Evolutionary conservation across 2,888 invertebrate species (phyloP).

Genomic region (Sepioteuthis lessoniana): DNA sequence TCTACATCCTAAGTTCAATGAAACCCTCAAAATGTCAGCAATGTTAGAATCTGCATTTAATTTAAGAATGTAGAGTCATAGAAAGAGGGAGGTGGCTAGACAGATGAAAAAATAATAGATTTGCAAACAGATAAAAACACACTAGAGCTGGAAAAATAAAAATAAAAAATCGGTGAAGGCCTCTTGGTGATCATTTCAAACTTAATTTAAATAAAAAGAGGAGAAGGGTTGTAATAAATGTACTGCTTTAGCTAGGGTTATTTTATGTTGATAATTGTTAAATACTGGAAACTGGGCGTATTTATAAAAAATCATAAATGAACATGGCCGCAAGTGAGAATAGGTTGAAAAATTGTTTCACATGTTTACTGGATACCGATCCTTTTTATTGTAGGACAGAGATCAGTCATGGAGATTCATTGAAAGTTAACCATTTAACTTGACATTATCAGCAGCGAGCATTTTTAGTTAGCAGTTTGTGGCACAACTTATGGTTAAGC

Average conservation of each 20-base stretch:
- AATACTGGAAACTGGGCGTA: background rate
- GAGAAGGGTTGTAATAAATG: background rate
- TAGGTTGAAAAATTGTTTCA: background rate
- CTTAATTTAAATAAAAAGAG: background rate
- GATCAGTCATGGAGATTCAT: background rate
- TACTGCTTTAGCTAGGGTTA: background rate
- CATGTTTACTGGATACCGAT: slow-evolving; percentile 14
- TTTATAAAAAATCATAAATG: background rate
- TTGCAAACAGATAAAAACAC: slow-evolving; percentile 13
- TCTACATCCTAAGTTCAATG: background rate
- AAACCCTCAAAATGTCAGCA: background rate
- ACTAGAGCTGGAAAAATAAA: background rate
- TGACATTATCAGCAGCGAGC: background rate
- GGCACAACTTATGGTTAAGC: background rate
- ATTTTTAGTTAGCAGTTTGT: background rate
- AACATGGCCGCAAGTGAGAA: background rate
- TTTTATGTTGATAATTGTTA: background rate
- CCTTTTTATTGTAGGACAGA: background rate
- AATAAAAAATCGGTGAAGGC: background rate
- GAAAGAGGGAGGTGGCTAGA: background rate
- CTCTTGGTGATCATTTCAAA: background rate
- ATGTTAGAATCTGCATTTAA: background rate
- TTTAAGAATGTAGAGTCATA: background rate
- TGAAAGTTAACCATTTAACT: background rate
- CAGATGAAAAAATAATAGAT: background rate